Percentiles rank a stretch among this genome's conserved stretches.
phyloP scores from a whole-genome alignment of 23 tunicate species.

The Botrylloides violaceus region DNA sequence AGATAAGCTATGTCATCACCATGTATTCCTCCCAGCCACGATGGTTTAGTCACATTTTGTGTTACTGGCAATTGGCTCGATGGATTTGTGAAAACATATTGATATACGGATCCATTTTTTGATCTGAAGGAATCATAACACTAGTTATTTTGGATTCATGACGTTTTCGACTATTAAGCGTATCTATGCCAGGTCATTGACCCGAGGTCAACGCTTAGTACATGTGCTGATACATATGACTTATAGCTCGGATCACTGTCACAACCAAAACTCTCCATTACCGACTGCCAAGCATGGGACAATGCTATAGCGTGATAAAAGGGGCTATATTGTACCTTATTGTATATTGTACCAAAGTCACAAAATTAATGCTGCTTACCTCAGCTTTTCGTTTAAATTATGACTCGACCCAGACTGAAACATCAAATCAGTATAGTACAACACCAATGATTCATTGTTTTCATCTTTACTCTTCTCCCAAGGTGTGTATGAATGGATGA shows the following conservation, averaged over 20 bases:
- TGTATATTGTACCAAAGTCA: too few species aligned
- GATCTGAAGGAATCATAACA: too few species aligned
- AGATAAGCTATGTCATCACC: constrained; percentile 5
- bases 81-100: constrained; percentile 3
- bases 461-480: not conserved
- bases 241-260: too few species aligned
- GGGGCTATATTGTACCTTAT: too few species aligned
- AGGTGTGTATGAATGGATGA: constrained; percentile 14
- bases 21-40: constrained; percentile 13
- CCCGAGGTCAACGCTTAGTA: too few species aligned
- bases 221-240: too few species aligned
- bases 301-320: too few species aligned
- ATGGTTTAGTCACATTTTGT: not conserved
- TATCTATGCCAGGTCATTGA: too few species aligned
- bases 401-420: not conserved
- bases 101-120: not conserved
- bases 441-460: not conserved
- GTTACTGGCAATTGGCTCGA: not conserved
- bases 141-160: too few species aligned
- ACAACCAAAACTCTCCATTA: too few species aligned
- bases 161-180: too few species aligned
- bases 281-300: too few species aligned
- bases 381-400: not conserved
- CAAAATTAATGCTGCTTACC: not conserved
- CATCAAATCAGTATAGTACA: constrained; percentile 9